phyloP scores from a whole-genome alignment of 2,797 vertebrate species.

The Merluccius polli region DNA sequence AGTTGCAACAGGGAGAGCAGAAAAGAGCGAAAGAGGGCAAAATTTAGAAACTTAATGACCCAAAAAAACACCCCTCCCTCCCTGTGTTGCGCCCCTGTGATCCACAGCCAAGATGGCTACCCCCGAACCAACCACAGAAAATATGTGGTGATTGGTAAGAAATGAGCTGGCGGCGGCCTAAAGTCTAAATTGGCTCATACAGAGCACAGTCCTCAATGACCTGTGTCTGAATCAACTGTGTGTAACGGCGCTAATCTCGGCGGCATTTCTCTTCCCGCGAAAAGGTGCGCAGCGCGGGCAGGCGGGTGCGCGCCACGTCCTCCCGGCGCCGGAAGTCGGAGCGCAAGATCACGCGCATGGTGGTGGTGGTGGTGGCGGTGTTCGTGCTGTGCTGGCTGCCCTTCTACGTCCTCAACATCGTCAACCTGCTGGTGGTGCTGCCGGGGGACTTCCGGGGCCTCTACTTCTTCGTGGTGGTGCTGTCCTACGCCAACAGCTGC shows the following conservation, averaged over 20 bases:
- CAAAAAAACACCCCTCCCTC: no score
- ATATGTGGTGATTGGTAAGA: no score
- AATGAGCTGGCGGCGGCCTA: no score
- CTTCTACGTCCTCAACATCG: constrained; percentile 88
- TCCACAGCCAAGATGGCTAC: background rate
- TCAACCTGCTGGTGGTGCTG: constrained; percentile 85
- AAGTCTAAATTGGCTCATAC: no score
- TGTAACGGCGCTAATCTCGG: background rate
- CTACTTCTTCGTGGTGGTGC: constrained; percentile 89
- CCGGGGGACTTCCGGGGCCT: constrained; percentile 84
- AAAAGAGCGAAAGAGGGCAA: no score
- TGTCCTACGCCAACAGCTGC: constrained; percentile 95
- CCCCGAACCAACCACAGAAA: no score
- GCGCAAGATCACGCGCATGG: constrained; percentile 90
- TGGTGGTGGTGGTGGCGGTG: constrained; percentile 89
- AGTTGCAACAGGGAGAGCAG: no score
- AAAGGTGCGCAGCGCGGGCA: constrained; percentile 78
- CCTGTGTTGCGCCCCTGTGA: background rate
- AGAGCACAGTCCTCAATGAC: no score
- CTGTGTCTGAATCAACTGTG: no score
- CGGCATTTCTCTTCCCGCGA: background rate
- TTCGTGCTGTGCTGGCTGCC: constrained; percentile 95
- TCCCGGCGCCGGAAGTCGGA: constrained; percentile 83
- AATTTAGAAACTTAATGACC: no score
- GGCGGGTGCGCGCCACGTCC: constrained; percentile 78